A percentile compares a stretch with the other conserved stretches of the same genome.
phyloP scores from a whole-genome alignment of 2,888 invertebrate genomes.

The Bursaphelenchus okinawaensis region DNA sequence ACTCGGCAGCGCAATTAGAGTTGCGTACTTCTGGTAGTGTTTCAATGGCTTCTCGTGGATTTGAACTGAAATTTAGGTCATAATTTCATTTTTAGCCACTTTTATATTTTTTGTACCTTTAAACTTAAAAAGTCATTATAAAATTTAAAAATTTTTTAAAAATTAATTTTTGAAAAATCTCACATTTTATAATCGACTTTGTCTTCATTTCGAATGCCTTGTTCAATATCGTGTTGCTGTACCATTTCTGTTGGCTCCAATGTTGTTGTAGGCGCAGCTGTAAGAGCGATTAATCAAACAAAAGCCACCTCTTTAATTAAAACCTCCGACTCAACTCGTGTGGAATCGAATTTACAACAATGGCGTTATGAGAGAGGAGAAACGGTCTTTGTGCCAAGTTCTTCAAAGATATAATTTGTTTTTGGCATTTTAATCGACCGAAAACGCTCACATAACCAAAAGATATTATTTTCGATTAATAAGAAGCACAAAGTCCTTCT shows the following conservation, averaged over 20 bases:
- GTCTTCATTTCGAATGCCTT: no score
- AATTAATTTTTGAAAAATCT: no score
- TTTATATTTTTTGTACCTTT: no score
- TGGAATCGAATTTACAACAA: neutral
- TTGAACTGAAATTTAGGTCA: neutral
- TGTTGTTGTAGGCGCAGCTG: conserved; percentile 8
- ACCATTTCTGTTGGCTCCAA: neutral
- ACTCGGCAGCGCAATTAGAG: conserved; percentile 15
- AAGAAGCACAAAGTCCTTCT: no score
- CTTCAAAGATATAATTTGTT: neutral
- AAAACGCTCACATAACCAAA: neutral
- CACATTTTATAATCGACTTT: no score
- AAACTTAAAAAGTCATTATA: no score
- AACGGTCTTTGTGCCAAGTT: neutral
- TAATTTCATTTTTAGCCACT: no score
- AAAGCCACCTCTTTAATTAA: no score
- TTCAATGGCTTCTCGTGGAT: no score
- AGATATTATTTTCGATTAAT: neutral
- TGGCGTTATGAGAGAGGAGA: neutral
- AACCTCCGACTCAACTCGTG: neutral
- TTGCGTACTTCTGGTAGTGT: neutral
- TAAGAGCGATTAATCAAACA: no score
- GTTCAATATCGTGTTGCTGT: no score
- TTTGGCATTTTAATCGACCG: neutral
- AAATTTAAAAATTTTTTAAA: no score